Conservation (phyloP, 2,113 vertebrate genomes). For the Macrotus californicus region DNA sequence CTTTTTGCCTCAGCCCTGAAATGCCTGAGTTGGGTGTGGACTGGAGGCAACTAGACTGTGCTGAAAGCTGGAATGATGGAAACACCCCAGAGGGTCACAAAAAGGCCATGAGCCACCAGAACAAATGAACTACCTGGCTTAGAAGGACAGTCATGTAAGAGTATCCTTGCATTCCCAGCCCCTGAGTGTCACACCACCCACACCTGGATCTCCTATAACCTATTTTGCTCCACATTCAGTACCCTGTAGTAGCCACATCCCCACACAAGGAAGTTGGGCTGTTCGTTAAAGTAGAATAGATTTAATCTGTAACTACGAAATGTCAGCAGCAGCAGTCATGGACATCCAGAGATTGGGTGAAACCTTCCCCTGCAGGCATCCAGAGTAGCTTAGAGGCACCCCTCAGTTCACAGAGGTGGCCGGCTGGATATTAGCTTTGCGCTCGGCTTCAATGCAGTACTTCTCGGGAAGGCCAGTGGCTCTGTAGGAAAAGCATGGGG, state of each 20-base stretch:
- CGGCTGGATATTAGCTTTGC: conserved; percentile 65
- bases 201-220: fast-evolving
- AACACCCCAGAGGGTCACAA: neutral
- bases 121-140: neutral
- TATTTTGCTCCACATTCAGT: neutral
- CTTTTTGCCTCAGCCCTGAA: neutral
- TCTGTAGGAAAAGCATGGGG: neutral
- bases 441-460: conserved; percentile 85
- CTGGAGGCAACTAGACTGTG: neutral
- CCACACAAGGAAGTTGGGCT: neutral
- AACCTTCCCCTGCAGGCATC: neutral
- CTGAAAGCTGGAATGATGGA: neutral
- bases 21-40: neutral
- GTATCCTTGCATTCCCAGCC: neutral
- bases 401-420: conserved; percentile 53
- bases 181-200: neutral
- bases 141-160: neutral
- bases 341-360: neutral
- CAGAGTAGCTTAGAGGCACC: neutral
- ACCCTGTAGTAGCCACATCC: neutral
- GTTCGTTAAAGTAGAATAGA: neutral
- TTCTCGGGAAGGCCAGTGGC: conserved; percentile 86
- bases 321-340: conserved; percentile 17
- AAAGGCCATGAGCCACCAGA: neutral
- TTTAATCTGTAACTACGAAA: conserved; percentile 59